Base-by-base conservation (phyloP, 2,797 vertebrate genomes). In the Trachops cirrhosus region DNA sequence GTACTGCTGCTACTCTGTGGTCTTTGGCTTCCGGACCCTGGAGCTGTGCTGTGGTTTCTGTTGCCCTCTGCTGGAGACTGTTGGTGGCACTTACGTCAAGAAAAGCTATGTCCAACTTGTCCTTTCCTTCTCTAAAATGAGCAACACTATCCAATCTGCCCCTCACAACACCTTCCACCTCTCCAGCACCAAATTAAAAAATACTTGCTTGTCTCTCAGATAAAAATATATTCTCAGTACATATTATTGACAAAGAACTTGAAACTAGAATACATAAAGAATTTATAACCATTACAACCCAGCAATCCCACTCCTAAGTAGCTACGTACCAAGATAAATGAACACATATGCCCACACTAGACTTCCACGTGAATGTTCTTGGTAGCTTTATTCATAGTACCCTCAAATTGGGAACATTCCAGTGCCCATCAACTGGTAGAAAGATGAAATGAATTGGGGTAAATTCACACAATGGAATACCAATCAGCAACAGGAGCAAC, bases 11-110 rank as follows among this genome's bases (percentile, higher is more conserved):
- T 71, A 32, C 85, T 83, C 82, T 68, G 32, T 71, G 89, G 9
- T 83, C 64, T 59, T 92, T 54, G 68, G 86, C 78, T 2, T 9
- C 48, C 3, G 0, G 85, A 24, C 5, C 75, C 16, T 75, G 37
- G 52, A 6, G 57, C 68, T 9, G 75, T 86, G 26, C 26, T 6
- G 18, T 80, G 94, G 97, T 54, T 71, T 97, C 93, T 97, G 93
- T 94, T 97, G 96, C 78, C 97, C 92, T 52, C 97, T 97, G 74
- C 94, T 94, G 97, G 95, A 95, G 0, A 12, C 5, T 75, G 68
- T 90, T 79, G 67, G 46, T 62, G 24, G 37, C 24, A 48, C 32
- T 3, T 77, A 48, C 29, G 6, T 5, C 70, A 48, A 34, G 9
- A 41, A 83, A 84, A 77, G 54, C 71, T 44, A 32, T 9, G 1